phyloP scores from a whole-genome alignment of 2,797 vertebrate genomes.

The Epinephelus malabaricus region DNA sequence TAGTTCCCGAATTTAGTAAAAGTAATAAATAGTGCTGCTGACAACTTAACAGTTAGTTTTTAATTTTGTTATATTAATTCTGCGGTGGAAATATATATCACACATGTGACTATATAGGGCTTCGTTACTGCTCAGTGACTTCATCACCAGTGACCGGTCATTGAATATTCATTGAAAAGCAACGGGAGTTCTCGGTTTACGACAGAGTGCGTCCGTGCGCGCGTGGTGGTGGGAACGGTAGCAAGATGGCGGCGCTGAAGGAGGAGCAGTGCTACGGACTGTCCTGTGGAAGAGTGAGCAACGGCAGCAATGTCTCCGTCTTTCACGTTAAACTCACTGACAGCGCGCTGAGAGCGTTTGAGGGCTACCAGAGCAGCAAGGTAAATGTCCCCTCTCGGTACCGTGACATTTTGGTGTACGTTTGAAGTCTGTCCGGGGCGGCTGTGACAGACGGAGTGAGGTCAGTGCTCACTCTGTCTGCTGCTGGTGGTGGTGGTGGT shows the following conservation, averaged over 20 bases:
- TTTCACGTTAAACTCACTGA: conserved; percentile 98
- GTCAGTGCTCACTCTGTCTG: conserved; percentile 54
- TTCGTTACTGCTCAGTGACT: conserved; percentile 48
- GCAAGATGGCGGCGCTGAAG: conserved; percentile 99
- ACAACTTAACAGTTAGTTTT: not conserved
- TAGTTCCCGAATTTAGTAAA: not conserved
- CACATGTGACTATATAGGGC: conserved; percentile 29
- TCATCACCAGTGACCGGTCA: conserved; percentile 55
- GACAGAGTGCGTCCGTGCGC: conserved; percentile 81
- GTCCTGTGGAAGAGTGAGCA: conserved; percentile 96
- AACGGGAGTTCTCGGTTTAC: conserved; percentile 81
- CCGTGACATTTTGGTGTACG: conserved; percentile 43
- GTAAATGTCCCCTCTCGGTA: conserved; percentile 76
- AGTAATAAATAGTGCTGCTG: not conserved
- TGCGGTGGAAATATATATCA: too few relatives aligned
- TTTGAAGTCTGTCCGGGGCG: conserved; percentile 54
- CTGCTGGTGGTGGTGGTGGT: not conserved
- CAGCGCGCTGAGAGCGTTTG: conserved; percentile 94
- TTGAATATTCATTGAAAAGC: conserved; percentile 88
- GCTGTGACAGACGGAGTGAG: conserved; percentile 74
- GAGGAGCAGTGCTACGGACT: conserved; percentile 97
- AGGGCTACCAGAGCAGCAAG: conserved; percentile 93
- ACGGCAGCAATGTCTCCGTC: conserved; percentile 94
- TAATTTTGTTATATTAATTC: too few relatives aligned
- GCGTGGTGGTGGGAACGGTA: conserved; percentile 86